These are phyloP conservation scores for Halesus radiatus DNA, from an alignment of 1,140 invertebrate species.

Conservation along the genomic window DNA sequence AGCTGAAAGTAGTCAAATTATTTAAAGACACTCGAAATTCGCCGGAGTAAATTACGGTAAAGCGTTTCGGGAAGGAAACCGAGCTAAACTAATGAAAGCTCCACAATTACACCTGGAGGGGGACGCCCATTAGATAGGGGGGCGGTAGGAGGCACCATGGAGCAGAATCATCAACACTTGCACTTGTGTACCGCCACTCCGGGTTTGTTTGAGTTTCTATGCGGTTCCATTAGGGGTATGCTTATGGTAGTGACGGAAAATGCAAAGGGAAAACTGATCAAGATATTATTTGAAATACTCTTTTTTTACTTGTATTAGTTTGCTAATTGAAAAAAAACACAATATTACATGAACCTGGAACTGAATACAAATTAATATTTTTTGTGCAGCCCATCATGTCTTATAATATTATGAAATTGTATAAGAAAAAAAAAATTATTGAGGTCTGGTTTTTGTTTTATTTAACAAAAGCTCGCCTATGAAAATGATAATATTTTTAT, in stretches of 20 bases:
- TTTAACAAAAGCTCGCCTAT: too few species aligned
- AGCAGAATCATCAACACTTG: constrained; percentile 4
- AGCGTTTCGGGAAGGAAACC: background rate
- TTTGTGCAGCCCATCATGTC: too few species aligned
- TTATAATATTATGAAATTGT: too few species aligned
- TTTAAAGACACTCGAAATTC: too few species aligned
- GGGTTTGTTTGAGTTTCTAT: constrained; percentile 28
- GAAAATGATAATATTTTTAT: too few species aligned
- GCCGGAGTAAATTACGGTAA: background rate
- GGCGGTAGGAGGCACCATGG: background rate
- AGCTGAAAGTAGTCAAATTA: too few species aligned
- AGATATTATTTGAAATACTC: background rate
- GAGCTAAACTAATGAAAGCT: background rate
- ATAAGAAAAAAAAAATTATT: too few species aligned
- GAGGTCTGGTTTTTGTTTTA: too few species aligned
- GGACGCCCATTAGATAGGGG: background rate
- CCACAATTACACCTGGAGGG: constrained; percentile 2
- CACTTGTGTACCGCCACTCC: background rate
- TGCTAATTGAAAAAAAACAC: too few species aligned
- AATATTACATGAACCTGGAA: too few species aligned
- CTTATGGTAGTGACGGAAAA: background rate
- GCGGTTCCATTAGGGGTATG: constrained; percentile 33
- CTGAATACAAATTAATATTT: too few species aligned
- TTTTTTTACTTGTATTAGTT: too few species aligned
- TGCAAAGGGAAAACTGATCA: background rate